Conservation (phyloP, 2,888 invertebrate genomes). For the Petrolisthes cinctipes region DNA sequence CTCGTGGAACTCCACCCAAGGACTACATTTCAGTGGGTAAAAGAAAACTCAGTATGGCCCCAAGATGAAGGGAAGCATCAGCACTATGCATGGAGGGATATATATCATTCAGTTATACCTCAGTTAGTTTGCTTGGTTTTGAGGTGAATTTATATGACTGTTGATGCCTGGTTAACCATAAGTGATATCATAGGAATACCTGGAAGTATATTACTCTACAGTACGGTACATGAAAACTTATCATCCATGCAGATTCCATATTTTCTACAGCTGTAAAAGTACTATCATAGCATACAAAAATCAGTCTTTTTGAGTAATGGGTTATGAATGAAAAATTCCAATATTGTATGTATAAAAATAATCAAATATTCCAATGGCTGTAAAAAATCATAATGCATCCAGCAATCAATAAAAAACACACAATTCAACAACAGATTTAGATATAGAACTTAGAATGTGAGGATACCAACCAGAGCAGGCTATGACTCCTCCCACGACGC, state of each 20-base stretch:
- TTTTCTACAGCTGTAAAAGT: neutral
- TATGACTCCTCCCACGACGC: conserved; percentile 92
- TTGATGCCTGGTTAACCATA: too few relatives aligned
- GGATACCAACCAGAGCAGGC: conserved; percentile 76
- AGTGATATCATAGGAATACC: too few relatives aligned
- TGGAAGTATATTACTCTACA: too few relatives aligned
- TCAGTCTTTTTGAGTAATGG: neutral
- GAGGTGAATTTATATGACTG: too few relatives aligned
- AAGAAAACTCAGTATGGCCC: too few relatives aligned
- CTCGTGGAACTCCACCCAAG: neutral
- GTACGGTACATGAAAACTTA: too few relatives aligned
- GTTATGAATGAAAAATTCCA: neutral
- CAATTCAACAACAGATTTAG: neutral
- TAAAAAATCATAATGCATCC: neutral
- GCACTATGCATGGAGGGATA: too few relatives aligned
- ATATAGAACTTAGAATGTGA: neutral
- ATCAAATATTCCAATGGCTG: neutral
- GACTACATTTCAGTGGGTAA: neutral
- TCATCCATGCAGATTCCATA: too few relatives aligned
- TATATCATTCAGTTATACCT: too few relatives aligned
- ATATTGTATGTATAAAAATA: neutral
- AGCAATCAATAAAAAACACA: neutral
- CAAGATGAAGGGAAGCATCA: too few relatives aligned
- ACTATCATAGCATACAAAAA: neutral
- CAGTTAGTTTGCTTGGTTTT: too few relatives aligned